A percentile compares a stretch with the other conserved stretches of the same genome.
These are phyloP conservation scores for Sebastes minor DNA, from an alignment of 2,797 vertebrate genomes.

Conservation along the genomic window DNA sequence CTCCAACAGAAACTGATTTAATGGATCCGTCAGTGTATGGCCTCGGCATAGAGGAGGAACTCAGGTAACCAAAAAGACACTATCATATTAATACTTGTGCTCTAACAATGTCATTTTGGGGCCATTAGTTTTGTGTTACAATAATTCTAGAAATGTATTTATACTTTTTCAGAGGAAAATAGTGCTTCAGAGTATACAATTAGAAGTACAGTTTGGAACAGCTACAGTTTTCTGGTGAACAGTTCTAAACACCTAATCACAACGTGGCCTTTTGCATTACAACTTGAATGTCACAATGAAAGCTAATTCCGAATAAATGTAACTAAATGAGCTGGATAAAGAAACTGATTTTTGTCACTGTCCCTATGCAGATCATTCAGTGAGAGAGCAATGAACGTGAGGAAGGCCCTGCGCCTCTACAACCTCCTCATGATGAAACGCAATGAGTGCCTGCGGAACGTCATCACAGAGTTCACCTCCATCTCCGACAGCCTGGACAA, in stretches of 20 bases:
- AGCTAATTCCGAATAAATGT: neutral
- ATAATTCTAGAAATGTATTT: neutral
- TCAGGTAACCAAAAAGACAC: slow-evolving; percentile 56
- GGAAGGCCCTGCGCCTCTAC: slow-evolving; percentile 63
- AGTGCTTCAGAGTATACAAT: neutral
- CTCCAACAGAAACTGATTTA: slow-evolving; percentile 45
- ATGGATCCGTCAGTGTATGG: slow-evolving; percentile 44
- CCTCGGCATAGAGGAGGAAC: slow-evolving; percentile 58
- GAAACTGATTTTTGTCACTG: neutral
- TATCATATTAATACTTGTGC: neutral
- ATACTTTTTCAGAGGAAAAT: neutral
- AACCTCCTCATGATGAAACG: slow-evolving; percentile 66
- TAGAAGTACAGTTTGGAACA: neutral
- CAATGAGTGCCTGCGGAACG: slow-evolving; percentile 31
- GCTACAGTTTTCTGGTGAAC: neutral
- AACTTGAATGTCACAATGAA: neutral
- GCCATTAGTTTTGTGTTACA: neutral
- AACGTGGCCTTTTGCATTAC: neutral
- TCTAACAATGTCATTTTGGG: neutral
- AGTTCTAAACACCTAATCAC: neutral
- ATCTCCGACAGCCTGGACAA: slow-evolving; percentile 64
- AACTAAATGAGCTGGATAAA: neutral
- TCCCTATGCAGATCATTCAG: slow-evolving; percentile 53
- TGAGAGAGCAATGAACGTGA: slow-evolving; percentile 49
- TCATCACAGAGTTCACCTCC: slow-evolving; percentile 55